These are phyloP conservation scores for Agelastica alni DNA, from an alignment of 2,888 invertebrate genomes.

Conservation along the genomic window DNA sequence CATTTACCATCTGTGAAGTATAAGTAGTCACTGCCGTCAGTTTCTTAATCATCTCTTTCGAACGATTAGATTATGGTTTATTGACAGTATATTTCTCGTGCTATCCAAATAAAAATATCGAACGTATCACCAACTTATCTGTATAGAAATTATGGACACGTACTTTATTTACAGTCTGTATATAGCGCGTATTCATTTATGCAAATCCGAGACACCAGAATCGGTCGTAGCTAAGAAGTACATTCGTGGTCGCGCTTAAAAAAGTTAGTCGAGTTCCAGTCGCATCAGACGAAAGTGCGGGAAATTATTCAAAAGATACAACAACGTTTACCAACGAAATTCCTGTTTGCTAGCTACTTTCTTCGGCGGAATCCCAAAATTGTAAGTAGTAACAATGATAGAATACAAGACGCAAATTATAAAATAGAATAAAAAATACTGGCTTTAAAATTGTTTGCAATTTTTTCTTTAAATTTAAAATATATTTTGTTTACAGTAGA, in stretches of 20 bases:
- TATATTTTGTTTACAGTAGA: too few relatives aligned
- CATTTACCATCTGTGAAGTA: neutral
- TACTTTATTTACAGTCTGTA: conserved; percentile 23
- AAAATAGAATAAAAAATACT: too few relatives aligned
- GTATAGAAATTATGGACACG: conserved; percentile 23
- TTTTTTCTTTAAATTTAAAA: too few relatives aligned
- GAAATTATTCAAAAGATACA: too few relatives aligned
- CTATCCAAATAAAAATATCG: conserved; percentile 25
- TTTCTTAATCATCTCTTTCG: conserved; percentile 17
- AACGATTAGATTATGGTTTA: conserved; percentile 24
- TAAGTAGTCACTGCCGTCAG: conserved; percentile 12
- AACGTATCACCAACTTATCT: conserved; percentile 27
- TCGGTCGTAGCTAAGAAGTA: conserved; percentile 17
- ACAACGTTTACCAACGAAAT: too few relatives aligned
- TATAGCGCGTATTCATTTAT: conserved; percentile 24
- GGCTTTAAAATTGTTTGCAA: too few relatives aligned
- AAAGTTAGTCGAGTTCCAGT: conserved; percentile 2
- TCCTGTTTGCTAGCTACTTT: too few relatives aligned
- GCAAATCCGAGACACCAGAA: conserved; percentile 24
- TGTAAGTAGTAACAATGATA: too few relatives aligned
- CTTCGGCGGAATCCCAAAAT: too few relatives aligned
- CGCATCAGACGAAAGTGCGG: neutral
- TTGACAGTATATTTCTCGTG: conserved; percentile 25
- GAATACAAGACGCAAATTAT: too few relatives aligned
- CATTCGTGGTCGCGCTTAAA: conserved; percentile 18